Evolutionary conservation across 2,113 vertebrate genomes (phyloP).

Genomic region (Malaclemys terrapin): DNA sequence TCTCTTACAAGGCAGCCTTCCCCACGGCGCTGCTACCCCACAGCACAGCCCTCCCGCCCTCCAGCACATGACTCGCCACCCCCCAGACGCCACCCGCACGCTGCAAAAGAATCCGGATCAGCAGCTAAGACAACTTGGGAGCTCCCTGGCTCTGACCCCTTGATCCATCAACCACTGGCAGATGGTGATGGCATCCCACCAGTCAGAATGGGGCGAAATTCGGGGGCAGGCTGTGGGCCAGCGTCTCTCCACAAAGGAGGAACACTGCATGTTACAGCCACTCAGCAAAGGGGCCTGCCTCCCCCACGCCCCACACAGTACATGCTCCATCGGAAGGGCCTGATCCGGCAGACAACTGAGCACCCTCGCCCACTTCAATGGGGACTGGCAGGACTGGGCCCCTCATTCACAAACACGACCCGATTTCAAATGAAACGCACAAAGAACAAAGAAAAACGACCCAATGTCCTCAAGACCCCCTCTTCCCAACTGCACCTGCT

Average conservation of each 20-base stretch:
- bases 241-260: background rate
- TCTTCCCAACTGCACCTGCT: accelerated
- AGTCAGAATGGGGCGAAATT: background rate
- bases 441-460: background rate
- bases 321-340: background rate
- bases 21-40: background rate
- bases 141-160: background rate
- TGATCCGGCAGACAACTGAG: background rate
- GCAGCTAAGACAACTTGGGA: background rate
- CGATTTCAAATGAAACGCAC: background rate
- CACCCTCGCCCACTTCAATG: background rate
- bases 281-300: background rate
- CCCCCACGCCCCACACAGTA: background rate
- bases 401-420: background rate
- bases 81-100: background rate
- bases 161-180: background rate
- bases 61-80: background rate
- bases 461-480: background rate
- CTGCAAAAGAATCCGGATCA: background rate
- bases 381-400: background rate
- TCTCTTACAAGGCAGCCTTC: background rate
- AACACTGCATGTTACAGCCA: background rate
- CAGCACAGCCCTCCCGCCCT: background rate
- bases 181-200: background rate
- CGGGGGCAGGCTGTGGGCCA: background rate